A percentile compares a stretch with the other conserved stretches of the same genome.
Conservation (phyloP, 1,140 invertebrate species). For the Temnothorax curvispinosus region DNA sequence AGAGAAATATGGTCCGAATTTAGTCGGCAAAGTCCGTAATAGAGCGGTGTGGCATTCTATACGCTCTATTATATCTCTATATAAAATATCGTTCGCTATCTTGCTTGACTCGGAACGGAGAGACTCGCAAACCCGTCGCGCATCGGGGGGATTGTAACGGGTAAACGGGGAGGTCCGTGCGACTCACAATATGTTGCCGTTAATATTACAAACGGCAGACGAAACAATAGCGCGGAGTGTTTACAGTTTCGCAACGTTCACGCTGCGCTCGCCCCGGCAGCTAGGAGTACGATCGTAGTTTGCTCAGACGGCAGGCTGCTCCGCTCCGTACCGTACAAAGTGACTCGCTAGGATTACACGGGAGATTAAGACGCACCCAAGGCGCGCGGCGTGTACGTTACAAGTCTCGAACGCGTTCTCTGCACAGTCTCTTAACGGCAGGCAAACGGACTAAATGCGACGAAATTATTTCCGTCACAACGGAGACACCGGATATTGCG, state of each 20-base stretch:
- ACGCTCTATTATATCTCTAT: conserved; percentile 2
- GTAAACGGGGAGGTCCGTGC: neutral
- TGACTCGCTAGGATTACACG: conserved; percentile 54
- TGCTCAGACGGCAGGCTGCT: conserved; percentile 48
- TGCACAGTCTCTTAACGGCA: conserved; percentile 19
- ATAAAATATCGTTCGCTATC: neutral
- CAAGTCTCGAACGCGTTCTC: conserved; percentile 18
- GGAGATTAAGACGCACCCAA: conserved; percentile 56
- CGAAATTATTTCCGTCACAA: conserved; percentile 51
- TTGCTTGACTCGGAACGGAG: neutral
- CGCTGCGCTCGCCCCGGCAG: neutral
- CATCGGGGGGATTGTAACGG: neutral
- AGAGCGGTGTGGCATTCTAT: neutral
- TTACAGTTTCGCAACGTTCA: conserved; percentile 35
- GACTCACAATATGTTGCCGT: conserved; percentile 44
- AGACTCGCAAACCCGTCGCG: neutral
- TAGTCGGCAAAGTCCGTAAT: neutral
- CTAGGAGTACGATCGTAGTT: conserved; percentile 50
- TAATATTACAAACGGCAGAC: conserved; percentile 42
- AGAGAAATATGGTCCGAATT: neutral
- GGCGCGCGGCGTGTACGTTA: conserved; percentile 21
- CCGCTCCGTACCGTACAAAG: conserved; percentile 34
- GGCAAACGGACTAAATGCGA: conserved; percentile 51
- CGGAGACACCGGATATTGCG: conserved; percentile 48
- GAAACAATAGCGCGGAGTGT: conserved; percentile 39